These are phyloP conservation scores for Phalacrocorax aristotelis DNA, from an alignment of 2,113 vertebrate genomes.

Conservation along the genomic window DNA sequence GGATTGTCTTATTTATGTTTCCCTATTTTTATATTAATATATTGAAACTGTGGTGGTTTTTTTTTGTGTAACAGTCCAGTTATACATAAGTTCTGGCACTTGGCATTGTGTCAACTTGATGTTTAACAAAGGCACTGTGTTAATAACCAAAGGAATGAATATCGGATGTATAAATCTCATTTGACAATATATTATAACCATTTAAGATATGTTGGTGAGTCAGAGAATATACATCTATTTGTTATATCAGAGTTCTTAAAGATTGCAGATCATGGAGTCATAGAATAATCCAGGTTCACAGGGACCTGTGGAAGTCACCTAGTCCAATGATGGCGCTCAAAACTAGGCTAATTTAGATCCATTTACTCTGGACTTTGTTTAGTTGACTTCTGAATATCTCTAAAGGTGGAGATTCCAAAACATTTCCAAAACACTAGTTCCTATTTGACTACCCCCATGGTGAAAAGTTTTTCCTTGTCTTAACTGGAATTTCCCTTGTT, in stretches of 20 bases:
- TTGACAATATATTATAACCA: neutral
- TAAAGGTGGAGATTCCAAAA: neutral
- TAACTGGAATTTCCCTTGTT: neutral
- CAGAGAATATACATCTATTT: neutral
- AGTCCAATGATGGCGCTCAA: neutral
- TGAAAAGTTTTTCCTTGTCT: neutral
- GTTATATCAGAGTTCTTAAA: neutral
- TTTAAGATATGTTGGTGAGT: neutral
- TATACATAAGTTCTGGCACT: neutral
- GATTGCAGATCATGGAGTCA: neutral
- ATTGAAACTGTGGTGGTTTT: fast-evolving
- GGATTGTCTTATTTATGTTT: neutral
- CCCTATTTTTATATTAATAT: neutral
- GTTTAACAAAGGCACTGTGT: neutral
- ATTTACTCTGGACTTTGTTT: neutral
- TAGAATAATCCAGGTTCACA: neutral
- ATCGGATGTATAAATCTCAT: neutral
- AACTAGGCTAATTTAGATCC: neutral
- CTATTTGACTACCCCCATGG: neutral
- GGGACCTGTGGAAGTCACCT: neutral
- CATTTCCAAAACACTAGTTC: neutral
- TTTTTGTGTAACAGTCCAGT: neutral
- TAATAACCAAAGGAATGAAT: neutral
- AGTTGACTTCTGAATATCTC: neutral
- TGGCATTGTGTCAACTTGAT: neutral